A percentile compares a stretch with the other conserved stretches of the same genome.
Evolutionary conservation across 2,797 vertebrate genomes (phyloP).

Genomic region (Pristis pectinata): DNA sequence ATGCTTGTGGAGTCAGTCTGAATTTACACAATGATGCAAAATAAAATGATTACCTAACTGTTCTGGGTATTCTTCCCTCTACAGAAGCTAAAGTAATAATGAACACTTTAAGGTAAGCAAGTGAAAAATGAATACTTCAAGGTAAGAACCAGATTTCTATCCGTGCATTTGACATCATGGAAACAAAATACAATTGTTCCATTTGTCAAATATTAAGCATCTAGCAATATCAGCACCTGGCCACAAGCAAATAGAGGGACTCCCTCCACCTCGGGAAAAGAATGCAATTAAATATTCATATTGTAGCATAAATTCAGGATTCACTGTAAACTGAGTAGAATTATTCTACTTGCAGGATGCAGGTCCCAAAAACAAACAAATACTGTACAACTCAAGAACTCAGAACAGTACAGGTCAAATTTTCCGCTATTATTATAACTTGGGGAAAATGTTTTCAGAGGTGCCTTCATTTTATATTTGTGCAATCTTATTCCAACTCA

Average conservation of each 20-base stretch:
- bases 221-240: too few relatives aligned
- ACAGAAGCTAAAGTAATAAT: not conserved
- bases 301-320: too few relatives aligned
- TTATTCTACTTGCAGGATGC: not conserved
- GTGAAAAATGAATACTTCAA: not conserved
- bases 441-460: slow-evolving; percentile 41
- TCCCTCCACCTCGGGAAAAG: too few relatives aligned
- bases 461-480: not conserved
- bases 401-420: slow-evolving; percentile 43
- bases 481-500: too few relatives aligned
- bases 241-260: too few relatives aligned
- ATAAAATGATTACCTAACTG: not conserved
- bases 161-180: not conserved
- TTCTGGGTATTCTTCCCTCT: not conserved
- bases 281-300: too few relatives aligned
- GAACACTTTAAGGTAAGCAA: not conserved
- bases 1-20: not conserved
- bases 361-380: not conserved
- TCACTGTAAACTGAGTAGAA: too few relatives aligned
- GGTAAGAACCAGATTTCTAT: not conserved
- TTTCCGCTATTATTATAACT: slow-evolving; percentile 43
- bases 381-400: not conserved
- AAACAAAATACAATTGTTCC: not conserved
- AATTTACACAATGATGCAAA: not conserved
- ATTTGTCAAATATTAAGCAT: not conserved